Evolutionary conservation across 2,888 invertebrate species (phyloP), one percentile per base, ranked within the genome.

Genomic region (Congeria kusceri): DNA sequence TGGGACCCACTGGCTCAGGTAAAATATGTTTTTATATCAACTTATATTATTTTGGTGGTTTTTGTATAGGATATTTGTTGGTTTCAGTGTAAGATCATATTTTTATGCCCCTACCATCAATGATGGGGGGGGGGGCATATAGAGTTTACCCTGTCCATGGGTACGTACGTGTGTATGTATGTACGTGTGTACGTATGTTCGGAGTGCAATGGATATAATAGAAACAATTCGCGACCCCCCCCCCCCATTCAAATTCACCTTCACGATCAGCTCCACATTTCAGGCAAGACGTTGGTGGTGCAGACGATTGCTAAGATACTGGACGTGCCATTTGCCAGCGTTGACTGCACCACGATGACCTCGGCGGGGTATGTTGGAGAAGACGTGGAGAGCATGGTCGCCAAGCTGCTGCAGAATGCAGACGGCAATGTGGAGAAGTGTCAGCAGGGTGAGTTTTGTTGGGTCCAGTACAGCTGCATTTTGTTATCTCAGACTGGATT

Each of bases 271-370:
- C n/a, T n/a, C n/a, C n/a, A n/a, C 15, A n/a, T 83, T 82, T 61
- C 87, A 96, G 99, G 98, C 67, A 99, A 99, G 94, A 99, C 99
- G 0, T 95, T 99, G 25, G 94, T 99, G 82, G 99, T 99, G 9
- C 98, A 99, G 94, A 99, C 98, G 44, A 97, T 99, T 93, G 99
- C 99, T 61, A 96, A 97, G 91, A 99, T 99, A 93, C 95, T 99
- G 88, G 99, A 99, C 94, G 99, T 99, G 82, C 99, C 99, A 71
- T 99, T 99, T 95, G 99, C 99, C 39, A 99, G 99, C 92, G 99
- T 99, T 94, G 99, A 99, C 95, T 99, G 99, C 94, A 94, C 94
- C 2, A 93, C 93, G 13, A 84, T 94, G 65, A 94, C 94, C 13
- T 93, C 93, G 84, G 93, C 94, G 29, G 94, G 99, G 47, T 99